Evolutionary conservation across 2,797 vertebrate species (phyloP).

Genomic region (Brachyrhaphis roseni): DNA sequence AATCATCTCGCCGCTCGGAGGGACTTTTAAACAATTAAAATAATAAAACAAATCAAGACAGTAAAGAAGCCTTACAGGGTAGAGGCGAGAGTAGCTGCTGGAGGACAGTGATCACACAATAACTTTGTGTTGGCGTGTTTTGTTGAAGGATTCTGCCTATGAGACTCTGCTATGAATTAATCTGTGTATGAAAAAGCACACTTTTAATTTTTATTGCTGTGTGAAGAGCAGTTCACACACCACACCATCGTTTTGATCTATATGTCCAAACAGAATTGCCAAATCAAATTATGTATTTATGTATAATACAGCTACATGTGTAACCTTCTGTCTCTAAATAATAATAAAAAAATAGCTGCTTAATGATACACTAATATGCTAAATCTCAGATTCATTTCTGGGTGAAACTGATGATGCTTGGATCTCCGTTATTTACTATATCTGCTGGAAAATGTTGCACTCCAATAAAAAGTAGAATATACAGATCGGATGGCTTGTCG

Average conservation of each 20-base stretch:
- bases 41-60: not conserved
- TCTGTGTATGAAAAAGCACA: not conserved
- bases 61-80: not conserved
- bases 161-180: not conserved
- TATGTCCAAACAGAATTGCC: not conserved
- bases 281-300: not conserved
- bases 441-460: constrained; percentile 42
- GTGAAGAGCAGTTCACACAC: constrained; percentile 2
- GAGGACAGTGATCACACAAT: not conserved
- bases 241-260: not conserved
- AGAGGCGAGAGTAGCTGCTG: not conserved
- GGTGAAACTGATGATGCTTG: constrained; percentile 18
- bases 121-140: not conserved
- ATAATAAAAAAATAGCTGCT: not conserved
- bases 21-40: not conserved
- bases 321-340: not conserved
- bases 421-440: constrained; percentile 25
- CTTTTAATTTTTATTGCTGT: not conserved
- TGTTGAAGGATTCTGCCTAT: not conserved
- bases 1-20: not conserved
- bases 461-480: constrained; percentile 55
- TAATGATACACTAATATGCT: not conserved
- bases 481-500: not conserved
- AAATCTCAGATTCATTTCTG: not conserved
- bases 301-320: not conserved